Evolutionary conservation across 2,888 invertebrate species (phyloP).

Genomic region (Drosophila buzzatii): DNA sequence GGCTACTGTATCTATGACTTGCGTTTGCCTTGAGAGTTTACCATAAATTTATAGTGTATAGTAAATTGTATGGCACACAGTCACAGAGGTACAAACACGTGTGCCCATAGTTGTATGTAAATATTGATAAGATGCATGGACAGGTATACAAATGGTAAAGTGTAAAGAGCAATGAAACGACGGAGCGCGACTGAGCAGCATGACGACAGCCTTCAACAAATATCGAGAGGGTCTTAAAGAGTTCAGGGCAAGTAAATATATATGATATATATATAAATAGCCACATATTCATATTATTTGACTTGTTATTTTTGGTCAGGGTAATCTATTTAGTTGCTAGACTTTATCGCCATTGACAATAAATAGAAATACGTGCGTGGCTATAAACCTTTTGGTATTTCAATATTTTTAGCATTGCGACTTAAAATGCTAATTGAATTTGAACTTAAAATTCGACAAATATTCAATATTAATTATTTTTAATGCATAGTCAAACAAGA

Average conservation of each 20-base stretch:
- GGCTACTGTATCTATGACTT: conserved; percentile 34
- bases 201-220: conserved; percentile 52
- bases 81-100: conserved; percentile 3
- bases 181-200: conserved; percentile 21
- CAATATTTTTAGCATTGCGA: conserved; percentile 53
- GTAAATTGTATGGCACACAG: conserved; percentile 37
- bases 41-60: conserved; percentile 49
- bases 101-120: conserved; percentile 70
- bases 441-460: conserved; percentile 49
- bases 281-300: conserved; percentile 11
- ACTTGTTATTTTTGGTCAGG: conserved; percentile 23
- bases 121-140: conserved; percentile 70
- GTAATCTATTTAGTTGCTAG: conserved; percentile 50
- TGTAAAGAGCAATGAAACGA: conserved; percentile 18
- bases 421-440: conserved; percentile 73
- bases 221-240: conserved; percentile 10
- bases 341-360: conserved; percentile 51
- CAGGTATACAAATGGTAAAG: conserved; percentile 34
- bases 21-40: conserved; percentile 53
- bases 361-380: conserved; percentile 43
- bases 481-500: conserved; percentile 68
- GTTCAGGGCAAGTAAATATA: conserved; percentile 36
- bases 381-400: not conserved
- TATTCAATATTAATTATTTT: conserved; percentile 61
- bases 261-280: conserved; percentile 2